phyloP scores from a whole-genome alignment of 1,140 invertebrate genomes.

The Thaumetopoea pityocampa region DNA sequence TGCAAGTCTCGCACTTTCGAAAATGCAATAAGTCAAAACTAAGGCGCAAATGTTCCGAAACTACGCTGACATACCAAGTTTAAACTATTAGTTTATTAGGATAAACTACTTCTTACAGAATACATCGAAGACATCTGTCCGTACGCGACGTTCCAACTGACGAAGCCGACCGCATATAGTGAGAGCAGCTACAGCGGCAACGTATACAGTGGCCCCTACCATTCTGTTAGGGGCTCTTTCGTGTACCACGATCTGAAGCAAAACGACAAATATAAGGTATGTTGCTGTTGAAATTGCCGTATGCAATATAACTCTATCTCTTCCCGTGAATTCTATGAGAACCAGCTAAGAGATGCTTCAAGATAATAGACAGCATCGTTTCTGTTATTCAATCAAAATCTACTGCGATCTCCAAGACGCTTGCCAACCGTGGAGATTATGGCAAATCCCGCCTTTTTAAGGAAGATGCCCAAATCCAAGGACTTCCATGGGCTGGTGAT shows the following conservation, averaged over 20 bases:
- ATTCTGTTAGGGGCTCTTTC: constrained; percentile 91
- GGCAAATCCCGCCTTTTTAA: neutral
- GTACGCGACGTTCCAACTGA: constrained; percentile 92
- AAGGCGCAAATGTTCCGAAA: too few species aligned
- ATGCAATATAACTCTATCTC: too few species aligned
- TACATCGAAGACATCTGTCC: constrained; percentile 94
- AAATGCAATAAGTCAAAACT: too few species aligned
- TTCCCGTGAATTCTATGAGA: too few species aligned
- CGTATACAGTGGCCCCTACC: constrained; percentile 89
- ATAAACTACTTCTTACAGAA: constrained; percentile 74
- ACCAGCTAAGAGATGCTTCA: too few species aligned
- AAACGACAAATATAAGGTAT: constrained; percentile 78
- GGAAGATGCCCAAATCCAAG: neutral
- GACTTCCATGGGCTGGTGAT: too few species aligned
- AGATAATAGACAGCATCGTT: too few species aligned
- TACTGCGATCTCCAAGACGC: neutral
- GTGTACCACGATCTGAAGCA: constrained; percentile 90
- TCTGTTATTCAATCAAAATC: too few species aligned
- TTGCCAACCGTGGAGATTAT: neutral
- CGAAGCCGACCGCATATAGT: constrained; percentile 88
- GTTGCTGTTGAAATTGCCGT: too few species aligned
- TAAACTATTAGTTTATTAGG: too few species aligned
- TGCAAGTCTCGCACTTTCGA: too few species aligned
- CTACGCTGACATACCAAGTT: too few species aligned
- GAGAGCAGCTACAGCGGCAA: constrained; percentile 93